Evolutionary conservation across 2,797 vertebrate species (phyloP), one percentile per base, ranked within the genome.

Genomic region (Esox lucius): DNA sequence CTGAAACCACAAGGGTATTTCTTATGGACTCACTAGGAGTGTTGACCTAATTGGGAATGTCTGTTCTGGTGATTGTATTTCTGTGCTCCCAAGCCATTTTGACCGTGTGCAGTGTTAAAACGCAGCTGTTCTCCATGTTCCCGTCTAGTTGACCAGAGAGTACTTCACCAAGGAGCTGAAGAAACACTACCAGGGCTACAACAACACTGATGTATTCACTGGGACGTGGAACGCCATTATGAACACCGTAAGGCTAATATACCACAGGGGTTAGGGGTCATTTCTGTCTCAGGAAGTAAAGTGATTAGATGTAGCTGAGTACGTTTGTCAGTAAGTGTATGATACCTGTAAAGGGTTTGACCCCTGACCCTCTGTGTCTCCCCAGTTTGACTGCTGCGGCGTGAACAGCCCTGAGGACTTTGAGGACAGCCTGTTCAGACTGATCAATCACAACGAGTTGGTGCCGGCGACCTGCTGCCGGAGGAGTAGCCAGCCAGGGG

Each of bases 151-250:
- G 89, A 98, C 97, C 77, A 95, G 96, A 51, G 96, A 98, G 82
- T 96, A 96, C 90, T 98, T 98, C 89, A 97, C 96, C 84, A 96
- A 96, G 90, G 97, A 98, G 83, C 92, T 98, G 84, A 96, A 95
- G 93, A 95, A 92, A 72, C 95, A 96, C 83, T 98, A 98, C 84
- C 94, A 95, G 83, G 95, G 96, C 81, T 94, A 94, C 88, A 98
- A 98, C 0, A 95, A 96, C 88, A 95, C 94, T 0, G 96, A 98
- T 0, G 90, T 96, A 86, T 98, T 97, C 90, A 96, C 97, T 6
- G 94, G 95, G 80, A 98, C 97, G 74, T 98, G 97, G 97, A 98
- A 98, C 66, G 96, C 96, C 0, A 94, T 98, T 84, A 98, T 98
- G 97, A 96, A 92, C 85, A 97, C 96, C n/a, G 97, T 98, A 91